phyloP scores from a whole-genome alignment of 2,113 vertebrate genomes.

The Gopherus flavomarginatus region DNA sequence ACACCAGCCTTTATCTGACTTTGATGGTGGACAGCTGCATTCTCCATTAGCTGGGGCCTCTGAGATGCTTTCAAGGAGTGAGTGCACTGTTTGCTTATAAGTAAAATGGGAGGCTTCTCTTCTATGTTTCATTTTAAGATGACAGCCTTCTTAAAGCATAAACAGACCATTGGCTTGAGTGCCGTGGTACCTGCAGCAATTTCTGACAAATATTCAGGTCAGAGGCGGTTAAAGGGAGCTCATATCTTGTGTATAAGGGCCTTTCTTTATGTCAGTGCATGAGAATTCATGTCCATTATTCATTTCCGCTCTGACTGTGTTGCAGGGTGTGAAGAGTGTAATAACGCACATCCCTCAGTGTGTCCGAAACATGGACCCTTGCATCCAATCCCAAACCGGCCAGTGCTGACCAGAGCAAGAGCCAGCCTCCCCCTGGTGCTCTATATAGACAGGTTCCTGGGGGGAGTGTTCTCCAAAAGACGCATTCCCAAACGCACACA shows the following conservation, averaged over 20 bases:
- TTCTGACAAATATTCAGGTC: background rate
- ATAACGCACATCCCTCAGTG: constrained; percentile 87
- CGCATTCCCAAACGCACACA: constrained; percentile 97
- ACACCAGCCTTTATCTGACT: background rate
- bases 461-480: constrained; percentile 94
- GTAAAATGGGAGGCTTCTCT: background rate
- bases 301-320: constrained; percentile 11
- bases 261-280: background rate
- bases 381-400: constrained; percentile 94
- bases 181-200: background rate
- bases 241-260: background rate
- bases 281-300: background rate
- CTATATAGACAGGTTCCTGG: constrained; percentile 94
- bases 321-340: constrained; percentile 98
- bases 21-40: background rate
- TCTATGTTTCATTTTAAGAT: background rate
- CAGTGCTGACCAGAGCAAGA: constrained; percentile 91
- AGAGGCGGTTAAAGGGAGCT: background rate
- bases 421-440: constrained; percentile 95
- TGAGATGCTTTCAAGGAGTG: background rate
- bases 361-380: constrained; percentile 92
- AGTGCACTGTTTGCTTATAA: background rate
- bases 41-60: background rate
- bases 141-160: background rate
- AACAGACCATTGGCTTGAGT: background rate